Base-by-base conservation (phyloP, 1,140 invertebrate genomes). In the Manduca sexta region DNA sequence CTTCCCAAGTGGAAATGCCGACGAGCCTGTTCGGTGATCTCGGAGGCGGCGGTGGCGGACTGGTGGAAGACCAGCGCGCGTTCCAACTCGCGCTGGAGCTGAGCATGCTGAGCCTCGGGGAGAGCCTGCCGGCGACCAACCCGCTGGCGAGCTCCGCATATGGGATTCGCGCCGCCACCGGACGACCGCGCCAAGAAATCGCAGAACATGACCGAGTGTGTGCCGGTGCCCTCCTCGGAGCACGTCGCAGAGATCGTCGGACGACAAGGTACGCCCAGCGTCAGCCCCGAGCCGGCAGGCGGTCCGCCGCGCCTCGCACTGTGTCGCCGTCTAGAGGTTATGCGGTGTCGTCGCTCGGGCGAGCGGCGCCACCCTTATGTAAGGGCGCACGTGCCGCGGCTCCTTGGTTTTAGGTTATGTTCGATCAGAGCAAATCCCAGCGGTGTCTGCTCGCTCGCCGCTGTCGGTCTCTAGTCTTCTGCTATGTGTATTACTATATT, bases 181-280 rank as follows among this genome's bases (percentile, higher is more conserved):
- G 93, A 95, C 59, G 90, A 92, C 45, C 87, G 94, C 39, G 92
- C 92, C 29, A 97, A 97, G 89, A 97, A 97, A 85, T 96, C 94
- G 59, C 96, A 98, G 86, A 99, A 99, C 87, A 98, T 98, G 93
- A 99, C 98, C 13, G 97, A 99, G 89, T 98, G 97, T 88, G 98
- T 99, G 57, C 97, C 97, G 60, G 98, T 99, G 48, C 98, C 98
- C 0, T 98, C 96, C 74, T 99, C 97, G 26, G 98, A 99, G 84
- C 98, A 99, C 91, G 98, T 99, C 69, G 98, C 98, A 5, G 98
- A 99, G 91, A 99, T 99, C 82, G 98, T 99, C 68, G 98, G 98
- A 67, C 90, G 98, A 90, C 98, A 99, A 97, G 98, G 98, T 99
- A 91, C 54, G 66, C 31, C 51, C 1, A 26, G 21, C 21, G 8